phyloP scores from a whole-genome alignment of 2,888 invertebrate species.

The Pinctada fucata region DNA sequence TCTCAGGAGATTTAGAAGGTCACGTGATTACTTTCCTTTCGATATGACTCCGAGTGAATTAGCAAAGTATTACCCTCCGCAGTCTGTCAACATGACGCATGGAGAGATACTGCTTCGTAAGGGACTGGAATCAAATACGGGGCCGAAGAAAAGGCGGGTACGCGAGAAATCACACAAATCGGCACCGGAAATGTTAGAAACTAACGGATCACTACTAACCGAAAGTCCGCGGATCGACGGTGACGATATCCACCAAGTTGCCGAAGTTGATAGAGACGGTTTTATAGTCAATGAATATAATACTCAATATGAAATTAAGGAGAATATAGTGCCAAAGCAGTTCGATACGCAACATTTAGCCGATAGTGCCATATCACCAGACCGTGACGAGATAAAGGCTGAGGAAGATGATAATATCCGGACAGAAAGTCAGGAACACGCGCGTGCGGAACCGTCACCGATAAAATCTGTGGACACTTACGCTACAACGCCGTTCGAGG shows the following conservation, averaged over 20 bases:
- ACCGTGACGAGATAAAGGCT: neutral
- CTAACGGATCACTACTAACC: neutral
- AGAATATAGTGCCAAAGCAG: slow-evolving; percentile 20
- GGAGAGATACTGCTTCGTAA: slow-evolving; percentile 52
- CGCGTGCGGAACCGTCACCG: neutral
- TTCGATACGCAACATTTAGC: slow-evolving; percentile 20
- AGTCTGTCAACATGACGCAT: slow-evolving; percentile 50
- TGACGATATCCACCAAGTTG: neutral
- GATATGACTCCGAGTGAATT: slow-evolving; percentile 53
- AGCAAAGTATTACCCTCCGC: slow-evolving; percentile 53
- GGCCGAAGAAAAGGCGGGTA: slow-evolving; percentile 31
- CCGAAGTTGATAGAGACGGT: neutral
- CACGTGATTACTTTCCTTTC: slow-evolving; percentile 58
- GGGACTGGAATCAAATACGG: slow-evolving; percentile 51
- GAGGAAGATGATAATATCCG: slow-evolving; percentile 2
- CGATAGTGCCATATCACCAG: neutral
- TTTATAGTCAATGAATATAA: slow-evolving; percentile 2
- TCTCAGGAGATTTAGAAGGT: slow-evolving; percentile 56
- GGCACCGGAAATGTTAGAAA: slow-evolving; percentile 36
- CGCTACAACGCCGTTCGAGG: slow-evolving; percentile 1
- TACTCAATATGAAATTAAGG: slow-evolving; percentile 10
- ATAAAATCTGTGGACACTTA: neutral
- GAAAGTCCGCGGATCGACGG: slow-evolving; percentile 11
- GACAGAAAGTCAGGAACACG: neutral
- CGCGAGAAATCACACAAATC: slow-evolving; percentile 40